Evolutionary conservation across 2,888 invertebrate genomes (phyloP).

Genomic region (Deilephila elpenor): DNA sequence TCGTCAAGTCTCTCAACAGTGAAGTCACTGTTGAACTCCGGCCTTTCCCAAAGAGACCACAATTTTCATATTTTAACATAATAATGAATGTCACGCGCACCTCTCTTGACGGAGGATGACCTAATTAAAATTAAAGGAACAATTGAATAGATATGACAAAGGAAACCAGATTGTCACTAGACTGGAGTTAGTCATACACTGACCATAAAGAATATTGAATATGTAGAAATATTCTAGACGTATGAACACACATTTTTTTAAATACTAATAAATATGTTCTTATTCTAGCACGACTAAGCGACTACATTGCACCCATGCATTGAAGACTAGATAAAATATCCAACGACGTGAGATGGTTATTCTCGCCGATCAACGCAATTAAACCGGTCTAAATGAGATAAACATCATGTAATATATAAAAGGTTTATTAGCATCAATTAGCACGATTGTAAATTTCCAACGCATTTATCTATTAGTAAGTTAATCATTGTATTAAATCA

Average conservation of each 20-base stretch:
- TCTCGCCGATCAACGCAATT: too few relatives aligned
- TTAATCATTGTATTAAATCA: constrained; percentile 73
- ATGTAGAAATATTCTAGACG: not conserved
- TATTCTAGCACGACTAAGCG: too few relatives aligned
- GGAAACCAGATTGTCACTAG: not conserved
- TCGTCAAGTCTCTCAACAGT: too few relatives aligned
- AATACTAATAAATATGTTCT: too few relatives aligned
- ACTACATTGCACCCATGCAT: too few relatives aligned
- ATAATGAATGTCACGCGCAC: constrained; percentile 7
- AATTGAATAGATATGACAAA: not conserved
- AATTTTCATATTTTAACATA: constrained; percentile 3
- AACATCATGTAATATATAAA: too few relatives aligned
- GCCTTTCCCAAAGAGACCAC: not conserved
- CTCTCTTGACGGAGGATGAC: constrained; percentile 11
- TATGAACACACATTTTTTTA: not conserved
- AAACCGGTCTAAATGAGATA: too few relatives aligned
- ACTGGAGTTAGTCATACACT: not conserved
- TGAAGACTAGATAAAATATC: too few relatives aligned
- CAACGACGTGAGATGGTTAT: too few relatives aligned
- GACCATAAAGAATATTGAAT: not conserved
- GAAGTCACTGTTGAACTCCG: too few relatives aligned
- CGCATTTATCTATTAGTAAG: not conserved
- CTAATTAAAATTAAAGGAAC: not conserved
- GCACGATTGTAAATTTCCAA: not conserved
- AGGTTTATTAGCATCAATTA: not conserved